phyloP scores from a whole-genome alignment of 2,113 vertebrate genomes.

The Hyperoodon ampullatus region DNA sequence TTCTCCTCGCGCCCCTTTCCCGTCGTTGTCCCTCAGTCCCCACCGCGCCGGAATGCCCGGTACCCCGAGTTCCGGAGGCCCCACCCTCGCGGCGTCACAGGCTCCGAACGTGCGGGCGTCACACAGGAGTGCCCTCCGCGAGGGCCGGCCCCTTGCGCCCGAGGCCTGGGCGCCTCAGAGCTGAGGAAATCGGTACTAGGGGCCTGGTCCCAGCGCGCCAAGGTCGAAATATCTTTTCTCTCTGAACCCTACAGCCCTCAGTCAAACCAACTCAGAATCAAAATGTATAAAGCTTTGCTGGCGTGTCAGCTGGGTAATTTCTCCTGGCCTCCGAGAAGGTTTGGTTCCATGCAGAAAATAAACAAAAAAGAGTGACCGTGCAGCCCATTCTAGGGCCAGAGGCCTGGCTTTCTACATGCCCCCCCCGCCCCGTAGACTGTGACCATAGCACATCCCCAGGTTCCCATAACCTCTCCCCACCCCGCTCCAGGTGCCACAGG shows the following conservation, averaged over 20 bases:
- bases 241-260: neutral
- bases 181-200: fast-evolving
- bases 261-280: neutral
- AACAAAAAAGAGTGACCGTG: neutral
- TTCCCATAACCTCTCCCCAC: neutral
- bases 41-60: neutral
- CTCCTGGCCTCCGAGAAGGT: neutral
- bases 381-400: neutral
- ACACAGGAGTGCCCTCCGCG: fast-evolving
- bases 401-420: neutral
- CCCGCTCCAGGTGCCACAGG: neutral
- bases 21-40: neutral
- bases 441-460: neutral
- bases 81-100: neutral
- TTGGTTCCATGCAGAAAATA: neutral
- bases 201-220: too few species aligned
- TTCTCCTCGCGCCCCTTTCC: neutral
- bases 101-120: fast-evolving
- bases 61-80: neutral
- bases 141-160: fast-evolving
- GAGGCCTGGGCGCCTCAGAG: neutral
- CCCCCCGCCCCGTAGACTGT: neutral
- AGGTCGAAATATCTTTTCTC: neutral
- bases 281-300: neutral
- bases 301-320: neutral